phyloP scores from a whole-genome alignment of 2,113 vertebrate species.

The Stictonetta naevosa region DNA sequence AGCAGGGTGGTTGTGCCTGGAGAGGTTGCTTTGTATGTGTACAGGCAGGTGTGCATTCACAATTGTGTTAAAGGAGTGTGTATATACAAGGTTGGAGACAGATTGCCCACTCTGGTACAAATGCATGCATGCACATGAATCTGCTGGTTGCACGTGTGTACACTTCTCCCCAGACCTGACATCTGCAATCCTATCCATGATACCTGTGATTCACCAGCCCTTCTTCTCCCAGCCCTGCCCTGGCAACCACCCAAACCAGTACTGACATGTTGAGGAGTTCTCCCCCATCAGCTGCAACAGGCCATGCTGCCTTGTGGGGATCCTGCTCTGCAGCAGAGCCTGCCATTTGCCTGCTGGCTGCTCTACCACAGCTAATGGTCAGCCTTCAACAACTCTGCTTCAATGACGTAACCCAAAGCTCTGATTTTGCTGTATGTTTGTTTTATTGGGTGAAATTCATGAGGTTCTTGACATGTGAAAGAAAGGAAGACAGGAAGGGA shows the following conservation, averaged over 20 bases:
- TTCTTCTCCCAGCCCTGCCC: neutral
- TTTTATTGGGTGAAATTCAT: neutral
- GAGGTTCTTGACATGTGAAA: neutral
- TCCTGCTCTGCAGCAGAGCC: neutral
- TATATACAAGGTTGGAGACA: neutral
- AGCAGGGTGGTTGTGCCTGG: neutral
- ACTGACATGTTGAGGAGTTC: neutral
- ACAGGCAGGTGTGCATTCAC: neutral
- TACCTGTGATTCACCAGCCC: neutral
- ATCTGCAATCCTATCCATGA: neutral
- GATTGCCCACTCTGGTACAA: neutral
- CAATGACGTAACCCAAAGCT: neutral
- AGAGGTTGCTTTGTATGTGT: neutral
- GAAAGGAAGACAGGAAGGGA: no score
- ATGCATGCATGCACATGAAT: no score
- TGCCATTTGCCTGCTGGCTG: accelerated
- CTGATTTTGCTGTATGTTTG: neutral
- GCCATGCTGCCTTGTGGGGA: no score
- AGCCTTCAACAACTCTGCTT: neutral
- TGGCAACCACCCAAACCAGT: neutral
- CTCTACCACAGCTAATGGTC: neutral
- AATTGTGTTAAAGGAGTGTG: no score
- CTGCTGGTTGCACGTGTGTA: accelerated
- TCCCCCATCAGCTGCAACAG: neutral
- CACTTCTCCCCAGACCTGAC: neutral